Evolutionary conservation across 2,113 vertebrate genomes (phyloP).

Genomic region (Candoia aspera): DNA sequence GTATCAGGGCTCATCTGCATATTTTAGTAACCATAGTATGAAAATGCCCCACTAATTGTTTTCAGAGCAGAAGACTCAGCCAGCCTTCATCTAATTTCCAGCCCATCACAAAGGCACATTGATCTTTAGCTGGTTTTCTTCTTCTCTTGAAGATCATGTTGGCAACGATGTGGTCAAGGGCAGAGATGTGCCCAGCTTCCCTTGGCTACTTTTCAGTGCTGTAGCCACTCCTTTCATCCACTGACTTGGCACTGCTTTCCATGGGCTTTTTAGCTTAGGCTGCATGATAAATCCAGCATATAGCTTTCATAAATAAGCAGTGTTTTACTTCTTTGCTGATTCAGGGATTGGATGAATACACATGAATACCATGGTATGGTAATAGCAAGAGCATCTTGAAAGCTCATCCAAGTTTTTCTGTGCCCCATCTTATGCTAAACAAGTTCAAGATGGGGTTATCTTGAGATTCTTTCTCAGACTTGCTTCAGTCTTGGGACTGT

Average conservation of each 20-base stretch:
- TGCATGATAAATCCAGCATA: background rate
- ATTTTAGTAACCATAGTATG: background rate
- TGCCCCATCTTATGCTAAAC: no score
- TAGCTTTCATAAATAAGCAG: background rate
- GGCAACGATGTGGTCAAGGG: background rate
- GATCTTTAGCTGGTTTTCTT: background rate
- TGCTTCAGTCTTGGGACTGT: no score
- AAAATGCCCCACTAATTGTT: background rate
- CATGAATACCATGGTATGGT: no score
- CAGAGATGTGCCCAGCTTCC: background rate
- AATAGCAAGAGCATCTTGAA: no score
- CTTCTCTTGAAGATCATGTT: background rate
- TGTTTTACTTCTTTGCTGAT: background rate
- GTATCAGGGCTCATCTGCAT: background rate
- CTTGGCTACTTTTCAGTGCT: background rate
- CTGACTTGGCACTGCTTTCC: background rate
- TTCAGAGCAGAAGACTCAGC: background rate
- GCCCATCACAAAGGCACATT: background rate
- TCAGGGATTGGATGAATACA: background rate
- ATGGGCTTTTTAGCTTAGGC: background rate
- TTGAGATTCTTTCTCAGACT: no score
- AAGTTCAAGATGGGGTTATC: no score
- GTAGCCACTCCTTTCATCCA: background rate
- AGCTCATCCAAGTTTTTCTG: no score
- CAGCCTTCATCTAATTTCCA: background rate